Evolutionary conservation across 92 coral and sea anemone genomes (phyloP).

Genomic region (Zoanthus gigantus): DNA sequence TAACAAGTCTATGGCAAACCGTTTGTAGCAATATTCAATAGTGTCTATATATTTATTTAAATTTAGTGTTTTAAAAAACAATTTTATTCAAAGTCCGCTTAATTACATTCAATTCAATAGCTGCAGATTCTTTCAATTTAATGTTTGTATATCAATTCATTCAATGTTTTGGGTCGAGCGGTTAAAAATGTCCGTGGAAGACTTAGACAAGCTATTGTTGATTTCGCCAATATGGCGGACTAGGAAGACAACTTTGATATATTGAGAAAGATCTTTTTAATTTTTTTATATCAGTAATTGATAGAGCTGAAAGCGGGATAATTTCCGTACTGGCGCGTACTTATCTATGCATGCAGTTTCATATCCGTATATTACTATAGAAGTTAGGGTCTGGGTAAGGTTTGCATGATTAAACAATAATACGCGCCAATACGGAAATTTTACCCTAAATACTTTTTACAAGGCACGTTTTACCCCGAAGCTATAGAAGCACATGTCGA

Average conservation of each 20-base stretch:
- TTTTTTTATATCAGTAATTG: neutral
- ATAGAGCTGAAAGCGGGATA: neutral
- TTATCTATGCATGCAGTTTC: no score
- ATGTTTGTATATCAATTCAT: neutral
- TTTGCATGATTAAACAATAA: no score
- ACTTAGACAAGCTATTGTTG: neutral
- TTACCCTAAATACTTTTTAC: neutral
- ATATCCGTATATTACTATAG: no score
- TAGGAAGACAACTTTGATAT: neutral
- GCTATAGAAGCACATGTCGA: neutral
- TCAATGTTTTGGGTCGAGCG: constrained; percentile 9
- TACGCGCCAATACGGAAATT: no score
- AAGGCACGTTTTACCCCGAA: neutral
- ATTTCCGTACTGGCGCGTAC: no score
- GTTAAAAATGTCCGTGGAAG: neutral
- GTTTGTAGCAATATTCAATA: no score
- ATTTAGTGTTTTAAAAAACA: no score
- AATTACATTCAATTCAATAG: neutral
- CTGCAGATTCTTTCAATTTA: constrained; percentile 6
- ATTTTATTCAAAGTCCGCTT: no score
- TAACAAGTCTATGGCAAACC: no score
- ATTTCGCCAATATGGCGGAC: constrained; percentile 17
- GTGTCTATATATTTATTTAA: no score
- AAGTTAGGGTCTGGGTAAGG: no score
- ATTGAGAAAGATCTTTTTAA: neutral